These are phyloP conservation scores for Ectropis crepuscularia DNA, from an alignment of 2,888 invertebrate species.

Conservation along the genomic window DNA sequence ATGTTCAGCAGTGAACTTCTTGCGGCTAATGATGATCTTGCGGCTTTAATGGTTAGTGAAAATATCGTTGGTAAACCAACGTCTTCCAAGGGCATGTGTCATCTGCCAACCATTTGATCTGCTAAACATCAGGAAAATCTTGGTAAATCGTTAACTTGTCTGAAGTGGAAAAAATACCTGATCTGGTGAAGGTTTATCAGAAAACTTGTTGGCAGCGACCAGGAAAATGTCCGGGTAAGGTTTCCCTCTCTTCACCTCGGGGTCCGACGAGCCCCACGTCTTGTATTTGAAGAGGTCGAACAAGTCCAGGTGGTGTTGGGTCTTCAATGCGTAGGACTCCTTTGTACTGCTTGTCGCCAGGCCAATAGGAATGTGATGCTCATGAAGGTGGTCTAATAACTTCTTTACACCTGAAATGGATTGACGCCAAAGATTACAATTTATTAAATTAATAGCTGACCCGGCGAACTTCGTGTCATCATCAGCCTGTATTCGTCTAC, in stretches of 20 bases:
- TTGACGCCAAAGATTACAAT: neutral
- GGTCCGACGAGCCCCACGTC: conserved; percentile 92
- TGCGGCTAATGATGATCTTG: too few species aligned
- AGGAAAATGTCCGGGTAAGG: conserved; percentile 95
- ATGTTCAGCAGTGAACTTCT: too few species aligned
- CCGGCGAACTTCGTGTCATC: too few species aligned
- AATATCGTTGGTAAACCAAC: too few species aligned
- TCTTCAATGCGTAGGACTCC: conserved; percentile 89
- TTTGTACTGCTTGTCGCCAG: conserved; percentile 94
- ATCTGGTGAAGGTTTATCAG: conserved; percentile 85
- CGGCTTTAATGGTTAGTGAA: too few species aligned
- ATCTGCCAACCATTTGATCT: too few species aligned
- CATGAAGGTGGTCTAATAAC: conserved; percentile 89
- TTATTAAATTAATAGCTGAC: too few species aligned
- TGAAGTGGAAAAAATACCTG: conserved; percentile 62
- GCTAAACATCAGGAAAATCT: neutral
- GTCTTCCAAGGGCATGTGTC: too few species aligned
- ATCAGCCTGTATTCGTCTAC: too few species aligned
- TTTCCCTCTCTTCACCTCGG: conserved; percentile 93
- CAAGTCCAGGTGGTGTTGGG: conserved; percentile 86
- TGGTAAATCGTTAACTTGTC: conserved; percentile 6
- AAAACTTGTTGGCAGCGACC: conserved; percentile 90
- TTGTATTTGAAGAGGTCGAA: conserved; percentile 88
- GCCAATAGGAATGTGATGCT: conserved; percentile 90
- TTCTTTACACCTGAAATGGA: conserved; percentile 88